Conservation (phyloP, 2,797 vertebrate species). For the Crocidura indochinensis region DNA sequence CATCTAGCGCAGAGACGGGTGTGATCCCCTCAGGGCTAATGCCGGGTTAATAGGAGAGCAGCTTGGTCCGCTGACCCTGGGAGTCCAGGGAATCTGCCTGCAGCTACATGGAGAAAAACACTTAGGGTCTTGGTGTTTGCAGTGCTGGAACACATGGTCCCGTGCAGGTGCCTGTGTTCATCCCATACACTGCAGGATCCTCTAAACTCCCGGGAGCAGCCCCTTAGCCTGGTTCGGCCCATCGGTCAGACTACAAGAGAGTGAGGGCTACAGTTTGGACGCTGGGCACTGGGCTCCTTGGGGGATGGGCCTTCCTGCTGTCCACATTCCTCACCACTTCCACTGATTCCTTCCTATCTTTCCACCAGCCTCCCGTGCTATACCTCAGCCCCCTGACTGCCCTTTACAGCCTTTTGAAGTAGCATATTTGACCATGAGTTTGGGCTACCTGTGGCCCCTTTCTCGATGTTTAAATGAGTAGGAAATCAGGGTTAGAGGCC, state of each 20-base stretch:
- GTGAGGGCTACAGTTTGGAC: background rate
- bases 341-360: background rate
- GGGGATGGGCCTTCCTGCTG: background rate
- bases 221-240: too few species aligned
- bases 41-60: too few species aligned
- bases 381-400: background rate
- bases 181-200: too few species aligned
- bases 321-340: too few species aligned
- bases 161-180: too few species aligned
- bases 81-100: background rate
- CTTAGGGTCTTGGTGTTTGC: background rate
- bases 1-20: background rate
- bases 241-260: too few species aligned
- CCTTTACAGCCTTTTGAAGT: background rate
- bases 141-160: too few species aligned
- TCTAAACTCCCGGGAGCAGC: too few species aligned
- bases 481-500: background rate
- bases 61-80: background rate
- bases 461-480: background rate
- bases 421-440: background rate
- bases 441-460: background rate
- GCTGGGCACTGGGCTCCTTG: background rate
- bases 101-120: background rate
- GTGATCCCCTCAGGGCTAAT: too few species aligned
- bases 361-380: too few species aligned